These are phyloP conservation scores for Nannoperca obscura DNA, from an alignment of 2,797 vertebrate genomes.

Conservation along the genomic window DNA sequence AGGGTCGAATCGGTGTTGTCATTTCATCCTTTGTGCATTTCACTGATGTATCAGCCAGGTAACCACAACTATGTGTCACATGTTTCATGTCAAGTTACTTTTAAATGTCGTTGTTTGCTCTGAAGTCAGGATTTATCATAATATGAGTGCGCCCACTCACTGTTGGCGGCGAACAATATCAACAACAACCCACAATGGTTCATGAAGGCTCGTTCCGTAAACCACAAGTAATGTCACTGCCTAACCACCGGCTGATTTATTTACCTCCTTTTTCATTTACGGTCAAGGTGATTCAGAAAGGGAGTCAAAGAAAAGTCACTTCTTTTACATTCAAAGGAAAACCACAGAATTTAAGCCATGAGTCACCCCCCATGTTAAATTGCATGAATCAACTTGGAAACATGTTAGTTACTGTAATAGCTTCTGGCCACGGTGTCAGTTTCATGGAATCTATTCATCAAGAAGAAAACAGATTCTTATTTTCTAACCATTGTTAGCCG, in stretches of 20 bases:
- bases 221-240: slow-evolving; percentile 47
- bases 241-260: slow-evolving; percentile 41
- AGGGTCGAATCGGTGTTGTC: slow-evolving; percentile 94
- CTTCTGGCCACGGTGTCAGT: slow-evolving; percentile 65
- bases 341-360: slow-evolving; percentile 58
- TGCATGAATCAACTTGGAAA: slow-evolving; percentile 73
- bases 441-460: slow-evolving; percentile 54
- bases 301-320: slow-evolving; percentile 55
- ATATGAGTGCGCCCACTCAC: slow-evolving; percentile 1
- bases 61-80: slow-evolving; percentile 53
- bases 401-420: slow-evolving; percentile 48
- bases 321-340: slow-evolving; percentile 52
- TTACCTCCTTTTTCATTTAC: slow-evolving; percentile 34
- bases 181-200: slow-evolving; percentile 46
- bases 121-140: slow-evolving; percentile 28
- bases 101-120: slow-evolving; percentile 16
- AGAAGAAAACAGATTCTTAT: slow-evolving; percentile 32
- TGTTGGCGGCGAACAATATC: slow-evolving; percentile 12
- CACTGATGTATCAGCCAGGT: slow-evolving; percentile 96
- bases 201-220: slow-evolving; percentile 17
- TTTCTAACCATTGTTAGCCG: slow-evolving; percentile 33
- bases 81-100: slow-evolving; percentile 11
- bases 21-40: slow-evolving; percentile 97
- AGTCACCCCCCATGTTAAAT: slow-evolving; percentile 70
- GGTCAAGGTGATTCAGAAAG: slow-evolving; percentile 68